These are phyloP conservation scores for Elanus axillaris DNA, from an alignment of 2,113 vertebrate genomes.

Conservation along the genomic window DNA sequence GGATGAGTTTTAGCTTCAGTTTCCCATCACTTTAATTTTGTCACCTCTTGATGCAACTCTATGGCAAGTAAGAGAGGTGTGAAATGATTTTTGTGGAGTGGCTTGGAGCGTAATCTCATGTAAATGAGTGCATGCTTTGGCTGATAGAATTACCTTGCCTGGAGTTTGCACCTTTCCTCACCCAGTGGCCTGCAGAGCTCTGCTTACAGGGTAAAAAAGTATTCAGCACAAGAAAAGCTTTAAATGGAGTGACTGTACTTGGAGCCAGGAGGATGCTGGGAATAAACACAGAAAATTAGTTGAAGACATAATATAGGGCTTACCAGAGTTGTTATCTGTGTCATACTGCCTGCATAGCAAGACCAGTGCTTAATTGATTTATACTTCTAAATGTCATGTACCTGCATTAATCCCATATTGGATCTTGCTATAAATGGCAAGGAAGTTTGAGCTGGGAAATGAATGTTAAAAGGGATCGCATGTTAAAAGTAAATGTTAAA, in stretches of 20 bases:
- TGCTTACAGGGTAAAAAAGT: background rate
- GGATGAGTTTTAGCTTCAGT: background rate
- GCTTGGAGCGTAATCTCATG: background rate
- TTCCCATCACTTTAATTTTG: background rate
- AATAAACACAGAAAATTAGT: background rate
- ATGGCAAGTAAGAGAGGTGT: background rate
- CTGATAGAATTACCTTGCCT: background rate
- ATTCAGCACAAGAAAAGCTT: background rate
- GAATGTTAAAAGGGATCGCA: background rate
- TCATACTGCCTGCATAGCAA: background rate
- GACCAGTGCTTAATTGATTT: background rate
- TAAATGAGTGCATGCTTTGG: background rate
- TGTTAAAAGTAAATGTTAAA: slow-evolving; percentile 28
- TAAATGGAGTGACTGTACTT: background rate
- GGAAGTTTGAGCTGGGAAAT: background rate
- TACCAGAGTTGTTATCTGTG: background rate
- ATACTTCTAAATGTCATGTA: background rate
- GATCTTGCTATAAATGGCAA: background rate
- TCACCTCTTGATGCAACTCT: background rate
- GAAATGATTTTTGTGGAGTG: slow-evolving; percentile 1
- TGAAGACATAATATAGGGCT: background rate
- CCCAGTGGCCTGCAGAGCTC: background rate
- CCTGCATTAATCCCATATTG: background rate
- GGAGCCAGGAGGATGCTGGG: background rate
- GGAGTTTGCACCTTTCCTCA: background rate